phyloP scores from a whole-genome alignment of 2,888 invertebrate genomes.

The Agrilus mali region DNA sequence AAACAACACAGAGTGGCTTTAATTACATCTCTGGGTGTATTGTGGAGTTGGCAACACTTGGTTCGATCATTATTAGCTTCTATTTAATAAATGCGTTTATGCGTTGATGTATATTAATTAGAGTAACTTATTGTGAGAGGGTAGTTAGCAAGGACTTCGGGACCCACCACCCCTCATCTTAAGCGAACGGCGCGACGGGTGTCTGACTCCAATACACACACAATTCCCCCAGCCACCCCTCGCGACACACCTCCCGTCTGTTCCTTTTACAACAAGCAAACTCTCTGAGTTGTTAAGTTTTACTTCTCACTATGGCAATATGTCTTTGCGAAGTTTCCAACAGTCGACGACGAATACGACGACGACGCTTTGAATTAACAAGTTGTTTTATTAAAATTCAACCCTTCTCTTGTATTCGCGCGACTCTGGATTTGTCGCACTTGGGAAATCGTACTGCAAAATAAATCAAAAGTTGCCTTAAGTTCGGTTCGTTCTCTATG shows the following conservation, averaged over 20 bases:
- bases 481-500: constrained; percentile 5
- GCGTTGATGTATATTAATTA: constrained; percentile 38
- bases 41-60: constrained; percentile 28
- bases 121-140: constrained; percentile 30
- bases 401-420: constrained; percentile 26
- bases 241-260: constrained; percentile 11
- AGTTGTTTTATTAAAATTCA: constrained; percentile 37
- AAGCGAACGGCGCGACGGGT: background rate
- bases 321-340: constrained; percentile 27
- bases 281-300: constrained; percentile 28
- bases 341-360: constrained; percentile 16
- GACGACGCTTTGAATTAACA: constrained; percentile 33
- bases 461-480: constrained; percentile 34
- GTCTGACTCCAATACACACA: too few species aligned
- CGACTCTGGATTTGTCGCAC: constrained; percentile 25
- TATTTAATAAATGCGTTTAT: constrained; percentile 36
- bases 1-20: too few species aligned
- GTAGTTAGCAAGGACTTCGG: constrained; percentile 9
- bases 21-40: constrained; percentile 2
- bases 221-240: constrained; percentile 14
- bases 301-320: constrained; percentile 25
- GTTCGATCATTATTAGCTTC: constrained; percentile 35
- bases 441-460: constrained; percentile 24
- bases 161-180: constrained; percentile 4
- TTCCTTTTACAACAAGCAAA: constrained; percentile 14